These are phyloP conservation scores for Formica selysi DNA, from an alignment of 1,140 invertebrate genomes.

Conservation along the genomic window DNA sequence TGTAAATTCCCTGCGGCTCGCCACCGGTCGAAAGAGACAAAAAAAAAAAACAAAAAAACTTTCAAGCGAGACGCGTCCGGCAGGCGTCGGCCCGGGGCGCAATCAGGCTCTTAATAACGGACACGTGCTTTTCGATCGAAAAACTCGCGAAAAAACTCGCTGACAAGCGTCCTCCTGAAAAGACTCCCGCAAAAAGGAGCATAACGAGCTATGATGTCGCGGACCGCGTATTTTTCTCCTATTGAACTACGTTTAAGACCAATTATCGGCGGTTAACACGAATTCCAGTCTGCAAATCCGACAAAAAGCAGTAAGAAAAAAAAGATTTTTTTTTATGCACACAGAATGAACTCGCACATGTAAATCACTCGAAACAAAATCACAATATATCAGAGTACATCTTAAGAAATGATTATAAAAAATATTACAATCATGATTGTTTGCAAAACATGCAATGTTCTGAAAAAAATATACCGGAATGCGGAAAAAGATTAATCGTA, in stretches of 20 bases:
- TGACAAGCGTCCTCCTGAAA: constrained; percentile 28
- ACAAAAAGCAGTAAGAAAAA: neutral
- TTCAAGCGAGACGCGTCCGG: constrained; percentile 10
- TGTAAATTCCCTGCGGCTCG: constrained; percentile 70
- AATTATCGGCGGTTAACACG: constrained; percentile 21
- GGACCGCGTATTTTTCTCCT: neutral
- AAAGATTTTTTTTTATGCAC: neutral
- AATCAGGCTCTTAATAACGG: constrained; percentile 52
- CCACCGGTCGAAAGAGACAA: constrained; percentile 23
- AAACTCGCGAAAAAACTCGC: constrained; percentile 62
- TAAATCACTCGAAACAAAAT: neutral
- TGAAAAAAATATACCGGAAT: no score
- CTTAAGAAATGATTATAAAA: neutral
- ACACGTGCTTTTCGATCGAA: constrained; percentile 56
- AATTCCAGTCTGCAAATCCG: neutral
- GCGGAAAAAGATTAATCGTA: constrained; percentile 87
- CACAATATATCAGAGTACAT: neutral
- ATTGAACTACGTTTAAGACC: constrained; percentile 15
- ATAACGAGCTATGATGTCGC: constrained; percentile 56
- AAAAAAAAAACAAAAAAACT: constrained; percentile 34
- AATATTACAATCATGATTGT: no score
- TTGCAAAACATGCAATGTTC: no score
- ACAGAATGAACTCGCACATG: neutral
- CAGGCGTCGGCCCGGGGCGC: neutral
- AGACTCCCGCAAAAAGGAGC: constrained; percentile 41